A percentile compares a stretch with the other conserved stretches of the same genome.
Conservation (phyloP, 2,113 vertebrate genomes). For the Cynocephalus volans region DNA sequence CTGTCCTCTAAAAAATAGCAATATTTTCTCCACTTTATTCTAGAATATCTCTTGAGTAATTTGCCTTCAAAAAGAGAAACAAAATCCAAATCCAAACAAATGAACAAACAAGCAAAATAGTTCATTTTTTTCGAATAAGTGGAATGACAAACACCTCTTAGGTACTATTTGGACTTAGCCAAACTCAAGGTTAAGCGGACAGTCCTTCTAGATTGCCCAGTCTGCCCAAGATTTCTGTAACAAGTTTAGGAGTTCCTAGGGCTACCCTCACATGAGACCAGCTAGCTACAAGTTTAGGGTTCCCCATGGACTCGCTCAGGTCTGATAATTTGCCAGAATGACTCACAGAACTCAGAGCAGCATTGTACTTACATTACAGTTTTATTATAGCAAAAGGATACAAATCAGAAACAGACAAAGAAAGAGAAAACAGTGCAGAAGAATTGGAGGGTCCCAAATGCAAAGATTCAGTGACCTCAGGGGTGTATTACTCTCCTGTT, state of each 20-base stretch:
- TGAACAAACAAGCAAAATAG: not conserved
- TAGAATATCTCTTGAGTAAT: not conserved
- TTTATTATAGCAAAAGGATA: not conserved
- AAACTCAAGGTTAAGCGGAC: not conserved
- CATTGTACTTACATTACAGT: not conserved
- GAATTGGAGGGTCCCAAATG: not conserved
- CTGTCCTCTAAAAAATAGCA: not conserved
- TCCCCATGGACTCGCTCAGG: not conserved
- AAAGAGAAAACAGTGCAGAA: not conserved
- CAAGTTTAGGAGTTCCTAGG: not conserved
- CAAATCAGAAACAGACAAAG: not conserved
- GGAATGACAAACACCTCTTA: not conserved
- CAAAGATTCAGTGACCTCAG: not conserved
- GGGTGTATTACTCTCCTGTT: accelerated
- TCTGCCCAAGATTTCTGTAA: not conserved
- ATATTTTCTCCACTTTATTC: not conserved
- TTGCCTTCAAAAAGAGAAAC: not conserved
- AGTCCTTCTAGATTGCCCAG: not conserved
- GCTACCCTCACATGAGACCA: not conserved
- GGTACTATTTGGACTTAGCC: not conserved
- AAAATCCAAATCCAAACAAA: not conserved
- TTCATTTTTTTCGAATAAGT: not conserved
- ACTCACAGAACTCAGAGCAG: not conserved
- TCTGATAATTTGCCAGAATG: not conserved
- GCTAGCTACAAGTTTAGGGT: not conserved